Evolutionary conservation across 2,113 vertebrate species (phyloP).

Genomic region (Columba janthina): DNA sequence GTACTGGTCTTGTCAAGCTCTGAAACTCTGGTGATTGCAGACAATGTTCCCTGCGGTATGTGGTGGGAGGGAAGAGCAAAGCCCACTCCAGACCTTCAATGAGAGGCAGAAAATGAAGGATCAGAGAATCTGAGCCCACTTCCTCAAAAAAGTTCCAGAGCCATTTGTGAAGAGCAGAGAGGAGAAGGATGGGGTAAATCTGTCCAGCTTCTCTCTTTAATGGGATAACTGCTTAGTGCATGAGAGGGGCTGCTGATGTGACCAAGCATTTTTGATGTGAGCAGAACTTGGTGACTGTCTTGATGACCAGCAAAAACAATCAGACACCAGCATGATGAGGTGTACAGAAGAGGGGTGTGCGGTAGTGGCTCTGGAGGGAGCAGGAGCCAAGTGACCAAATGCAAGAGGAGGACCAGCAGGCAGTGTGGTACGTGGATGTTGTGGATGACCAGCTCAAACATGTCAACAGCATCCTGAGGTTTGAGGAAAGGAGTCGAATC

Average conservation of each 20-base stretch:
- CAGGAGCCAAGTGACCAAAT: accelerated
- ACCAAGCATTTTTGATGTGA: neutral
- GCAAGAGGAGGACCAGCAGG: neutral
- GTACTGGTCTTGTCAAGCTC: neutral
- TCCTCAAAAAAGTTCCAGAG: neutral
- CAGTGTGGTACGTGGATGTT: neutral
- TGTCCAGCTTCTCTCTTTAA: neutral
- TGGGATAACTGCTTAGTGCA: neutral
- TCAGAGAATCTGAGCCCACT: neutral
- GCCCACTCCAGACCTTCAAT: neutral
- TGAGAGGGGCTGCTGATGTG: neutral
- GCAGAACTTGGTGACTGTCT: neutral
- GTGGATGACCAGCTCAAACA: neutral
- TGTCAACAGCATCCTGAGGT: accelerated
- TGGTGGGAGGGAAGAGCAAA: neutral
- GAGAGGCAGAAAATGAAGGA: neutral
- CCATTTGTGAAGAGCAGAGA: neutral
- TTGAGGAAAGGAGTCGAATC: neutral
- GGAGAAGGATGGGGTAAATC: neutral
- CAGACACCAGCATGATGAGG: accelerated
- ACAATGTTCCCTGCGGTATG: accelerated
- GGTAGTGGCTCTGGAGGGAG: neutral
- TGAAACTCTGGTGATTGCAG: neutral
- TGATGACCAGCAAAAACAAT: neutral
- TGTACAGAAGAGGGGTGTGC: neutral